A percentile compares a stretch with the other conserved stretches of the same genome.
These are phyloP conservation scores for Carcina quercana DNA, from an alignment of 2,888 invertebrate species.

Conservation along the genomic window DNA sequence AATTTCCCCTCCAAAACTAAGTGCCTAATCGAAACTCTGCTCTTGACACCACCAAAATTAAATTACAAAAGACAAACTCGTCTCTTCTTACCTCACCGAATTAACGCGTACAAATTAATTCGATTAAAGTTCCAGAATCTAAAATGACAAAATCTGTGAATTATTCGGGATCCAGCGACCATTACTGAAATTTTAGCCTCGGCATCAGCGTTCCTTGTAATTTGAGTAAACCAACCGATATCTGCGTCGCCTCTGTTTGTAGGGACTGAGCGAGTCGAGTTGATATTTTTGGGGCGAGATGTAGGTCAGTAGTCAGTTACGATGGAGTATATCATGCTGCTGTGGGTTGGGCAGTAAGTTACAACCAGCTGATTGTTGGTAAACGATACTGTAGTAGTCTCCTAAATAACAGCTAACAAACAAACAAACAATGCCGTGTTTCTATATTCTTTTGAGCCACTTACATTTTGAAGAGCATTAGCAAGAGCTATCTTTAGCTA, in stretches of 20 bases:
- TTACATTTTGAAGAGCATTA: no score
- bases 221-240: conserved; percentile 5
- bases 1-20: background rate
- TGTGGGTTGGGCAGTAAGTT: no score
- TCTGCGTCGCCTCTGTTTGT: conserved; percentile 1
- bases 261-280: background rate
- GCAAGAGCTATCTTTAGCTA: no score
- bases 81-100: conserved; percentile 16
- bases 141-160: conserved; percentile 19
- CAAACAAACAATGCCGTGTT: no score
- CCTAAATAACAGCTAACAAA: no score
- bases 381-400: no score
- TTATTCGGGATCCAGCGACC: conserved; percentile 16
- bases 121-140: conserved; percentile 24
- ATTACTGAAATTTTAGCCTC: conserved; percentile 21
- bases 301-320: no score
- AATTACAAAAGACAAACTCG: conserved; percentile 20
- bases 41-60: conserved; percentile 19
- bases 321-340: no score
- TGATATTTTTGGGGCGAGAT: no score
- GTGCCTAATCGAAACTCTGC: conserved; percentile 12
- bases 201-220: conserved; percentile 13
- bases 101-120: conserved; percentile 22
- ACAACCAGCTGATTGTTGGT: no score
- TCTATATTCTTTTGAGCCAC: no score